A percentile compares a stretch with the other conserved stretches of the same genome.
Evolutionary conservation across 2,113 vertebrate genomes (phyloP).

Genomic region (Muscicapa adusta): DNA sequence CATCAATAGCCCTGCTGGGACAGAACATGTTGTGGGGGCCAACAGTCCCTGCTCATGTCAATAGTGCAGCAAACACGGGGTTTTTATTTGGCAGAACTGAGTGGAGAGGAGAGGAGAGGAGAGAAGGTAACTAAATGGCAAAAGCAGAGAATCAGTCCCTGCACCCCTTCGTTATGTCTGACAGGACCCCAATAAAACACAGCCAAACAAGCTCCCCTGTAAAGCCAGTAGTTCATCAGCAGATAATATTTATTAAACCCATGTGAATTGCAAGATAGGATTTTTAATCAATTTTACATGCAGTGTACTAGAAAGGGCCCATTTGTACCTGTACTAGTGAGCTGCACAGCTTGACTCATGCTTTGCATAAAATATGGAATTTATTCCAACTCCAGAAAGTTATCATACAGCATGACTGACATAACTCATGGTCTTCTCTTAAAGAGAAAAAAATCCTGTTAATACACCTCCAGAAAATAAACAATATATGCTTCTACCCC

Average conservation of each 20-base stretch:
- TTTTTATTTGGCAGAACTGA: neutral
- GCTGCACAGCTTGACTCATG: neutral
- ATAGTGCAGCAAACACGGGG: neutral
- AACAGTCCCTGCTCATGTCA: neutral
- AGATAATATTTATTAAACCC: neutral
- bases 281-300: neutral
- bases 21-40: fast-evolving
- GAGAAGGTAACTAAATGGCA: neutral
- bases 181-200: neutral
- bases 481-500: slow-evolving; percentile 40
- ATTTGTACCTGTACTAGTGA: neutral
- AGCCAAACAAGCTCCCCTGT: neutral
- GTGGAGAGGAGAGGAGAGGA: neutral
- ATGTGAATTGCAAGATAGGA: neutral
- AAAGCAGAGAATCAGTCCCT: neutral
- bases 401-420: slow-evolving; percentile 7
- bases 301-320: neutral
- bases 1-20: neutral
- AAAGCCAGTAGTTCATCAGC: neutral
- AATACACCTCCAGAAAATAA: slow-evolving; percentile 33
- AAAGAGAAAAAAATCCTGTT: slow-evolving; percentile 12
- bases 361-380: neutral
- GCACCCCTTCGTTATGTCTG: neutral
- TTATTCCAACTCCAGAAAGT: slow-evolving; percentile 40
- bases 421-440: slow-evolving; percentile 47